Base-by-base conservation (phyloP, 1,140 invertebrate species). In the Phymorhynchus buccinoides region DNA sequence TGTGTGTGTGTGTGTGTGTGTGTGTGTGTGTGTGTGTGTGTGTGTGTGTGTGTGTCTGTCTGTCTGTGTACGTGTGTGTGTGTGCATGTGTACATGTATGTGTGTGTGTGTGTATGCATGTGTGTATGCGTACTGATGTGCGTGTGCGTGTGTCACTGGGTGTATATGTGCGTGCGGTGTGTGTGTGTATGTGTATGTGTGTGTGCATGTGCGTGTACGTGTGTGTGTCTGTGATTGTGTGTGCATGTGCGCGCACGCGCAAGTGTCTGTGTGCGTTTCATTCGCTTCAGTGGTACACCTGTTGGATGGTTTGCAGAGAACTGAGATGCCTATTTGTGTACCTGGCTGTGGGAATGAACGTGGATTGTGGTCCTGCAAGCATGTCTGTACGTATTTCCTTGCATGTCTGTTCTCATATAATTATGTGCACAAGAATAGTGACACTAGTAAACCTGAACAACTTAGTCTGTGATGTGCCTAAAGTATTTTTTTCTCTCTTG, bases 1-100 rank as follows among this genome's bases (percentile, higher is more conserved):
- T 77, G 41, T 77, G 35, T 77, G 41, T 39, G 73, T 77, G 73
- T 77, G 41, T 77, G 27, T 77, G 73, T 77, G 27, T 77, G 73
- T 39, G 27, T 77, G 73, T 77, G 32, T 52, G 48, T 52, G 32
- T 80, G 37, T 44, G 14, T 80, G 78, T 80, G 78, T 80, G 39
- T 52, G 79, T 52, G 42, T 52, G 79, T 52, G 42, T 48, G 39
- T 80, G 42, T 80, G 4, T 48, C 1, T 80, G 22, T 80, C 1
- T 80, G 42, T 52, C 27, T 80, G 42, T 30, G n/a, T 77, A 6
- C 7, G 41, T 77, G 41, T 77, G 41, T 32, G 73, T 32, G 27
- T 32, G 18, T 37, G 32, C 18, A 16, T 22, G 37, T 14, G n/a
- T 30, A 30, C 22, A 0, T 1, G n/a, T 80, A 22, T 48, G 44